A percentile compares a stretch with the other conserved stretches of the same genome.
phyloP scores from a whole-genome alignment of 2,888 invertebrate species.

The Microchrysa polita region DNA sequence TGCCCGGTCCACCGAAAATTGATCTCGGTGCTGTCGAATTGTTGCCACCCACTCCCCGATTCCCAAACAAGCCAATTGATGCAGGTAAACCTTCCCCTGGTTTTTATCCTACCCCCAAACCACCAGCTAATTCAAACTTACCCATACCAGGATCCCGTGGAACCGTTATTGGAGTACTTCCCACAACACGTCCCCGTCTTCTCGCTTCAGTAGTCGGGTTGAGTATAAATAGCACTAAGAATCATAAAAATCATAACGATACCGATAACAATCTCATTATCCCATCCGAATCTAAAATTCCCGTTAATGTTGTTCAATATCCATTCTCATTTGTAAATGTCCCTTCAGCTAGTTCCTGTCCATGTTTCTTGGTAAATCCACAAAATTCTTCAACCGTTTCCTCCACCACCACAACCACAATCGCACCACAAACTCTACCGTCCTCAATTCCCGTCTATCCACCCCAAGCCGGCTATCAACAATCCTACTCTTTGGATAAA shows the following conservation, averaged over 20 bases:
- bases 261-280: slow-evolving; percentile 6
- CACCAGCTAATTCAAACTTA: slow-evolving; percentile 55
- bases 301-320: slow-evolving; percentile 65
- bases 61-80: slow-evolving; percentile 49
- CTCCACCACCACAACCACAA: slow-evolving; percentile 58
- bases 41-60: slow-evolving; percentile 44
- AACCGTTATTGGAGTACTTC: slow-evolving; percentile 63
- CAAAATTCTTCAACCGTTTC: slow-evolving; percentile 57
- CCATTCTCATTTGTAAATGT: slow-evolving; percentile 69
- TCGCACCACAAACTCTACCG: slow-evolving; percentile 55
- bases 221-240: slow-evolving; percentile 53
- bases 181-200: slow-evolving; percentile 63
- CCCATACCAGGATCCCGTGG: slow-evolving; percentile 56
- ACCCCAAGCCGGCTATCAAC: slow-evolving; percentile 57
- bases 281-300: slow-evolving; percentile 39
- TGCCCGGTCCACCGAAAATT: slow-evolving; percentile 7
- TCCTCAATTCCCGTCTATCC: slow-evolving; percentile 58
- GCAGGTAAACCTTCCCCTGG: slow-evolving; percentile 53
- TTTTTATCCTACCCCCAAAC: slow-evolving; percentile 51
- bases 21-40: slow-evolving; percentile 50
- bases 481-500: slow-evolving; percentile 60
- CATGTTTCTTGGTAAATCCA: slow-evolving; percentile 71
- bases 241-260: slow-evolving; percentile 36
- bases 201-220: slow-evolving; percentile 53
- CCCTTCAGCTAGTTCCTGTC: slow-evolving; percentile 71